Percentiles rank a stretch among this genome's conserved stretches.
Evolutionary conservation across 92 coral and sea anemone species (phyloP).

Genomic region (Pocillopora meandrina): DNA sequence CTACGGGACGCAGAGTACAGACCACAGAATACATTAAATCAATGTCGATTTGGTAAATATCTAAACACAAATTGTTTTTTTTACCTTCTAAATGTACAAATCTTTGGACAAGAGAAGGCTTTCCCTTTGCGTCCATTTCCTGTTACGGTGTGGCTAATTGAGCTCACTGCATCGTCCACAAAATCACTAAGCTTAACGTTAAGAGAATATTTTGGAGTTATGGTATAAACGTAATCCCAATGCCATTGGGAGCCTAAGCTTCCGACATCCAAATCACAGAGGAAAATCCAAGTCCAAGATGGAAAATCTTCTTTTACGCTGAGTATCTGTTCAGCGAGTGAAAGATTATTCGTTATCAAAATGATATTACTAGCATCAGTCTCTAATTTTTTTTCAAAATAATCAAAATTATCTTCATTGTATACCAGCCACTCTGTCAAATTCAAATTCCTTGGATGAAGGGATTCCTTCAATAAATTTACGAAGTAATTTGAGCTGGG

Average conservation of each 20-base stretch:
- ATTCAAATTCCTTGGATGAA: constrained; percentile 17
- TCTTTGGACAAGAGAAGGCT: constrained; percentile 9
- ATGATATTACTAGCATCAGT: not conserved
- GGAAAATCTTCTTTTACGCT: not conserved
- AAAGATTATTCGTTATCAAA: constrained; percentile 36
- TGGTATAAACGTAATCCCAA: constrained; percentile 31
- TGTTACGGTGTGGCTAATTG: constrained; percentile 23
- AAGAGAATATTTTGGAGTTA: constrained; percentile 41
- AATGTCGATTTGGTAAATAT: too few relatives aligned
- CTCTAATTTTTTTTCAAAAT: not conserved
- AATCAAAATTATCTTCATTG: not conserved
- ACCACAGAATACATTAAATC: too few relatives aligned
- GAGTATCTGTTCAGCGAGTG: constrained; percentile 11
- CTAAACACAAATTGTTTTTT: not conserved
- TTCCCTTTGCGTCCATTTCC: not conserved
- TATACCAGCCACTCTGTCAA: constrained; percentile 31
- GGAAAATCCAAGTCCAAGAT: constrained; percentile 41
- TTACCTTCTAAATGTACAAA: constrained; percentile 18
- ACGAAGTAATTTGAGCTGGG: constrained; percentile 15
- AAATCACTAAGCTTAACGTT: constrained; percentile 34
- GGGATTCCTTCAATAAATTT: constrained; percentile 12
- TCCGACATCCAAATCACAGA: constrained; percentile 39
- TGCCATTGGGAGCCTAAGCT: constrained; percentile 15
- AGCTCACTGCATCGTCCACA: constrained; percentile 55
- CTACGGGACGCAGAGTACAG: too few relatives aligned